Base-by-base conservation (phyloP, 2,113 vertebrate species). In the Pantherophis guttatus region DNA sequence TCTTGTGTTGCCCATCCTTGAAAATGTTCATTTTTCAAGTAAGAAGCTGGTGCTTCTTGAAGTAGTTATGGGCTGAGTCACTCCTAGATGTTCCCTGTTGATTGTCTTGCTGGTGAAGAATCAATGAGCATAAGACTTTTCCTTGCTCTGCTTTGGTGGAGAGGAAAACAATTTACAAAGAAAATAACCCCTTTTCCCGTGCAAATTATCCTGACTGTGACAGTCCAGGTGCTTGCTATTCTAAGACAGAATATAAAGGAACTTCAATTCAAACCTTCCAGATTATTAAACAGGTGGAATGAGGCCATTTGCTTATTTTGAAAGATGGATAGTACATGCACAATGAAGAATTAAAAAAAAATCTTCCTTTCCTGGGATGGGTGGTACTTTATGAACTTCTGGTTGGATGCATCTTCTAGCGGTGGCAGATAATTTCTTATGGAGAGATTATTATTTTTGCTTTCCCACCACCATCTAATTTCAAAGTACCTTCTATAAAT, bases 201-300 rank as follows among this genome's bases (percentile, higher is more conserved):
- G 95, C 96, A 95, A 97, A 97, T 97, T 97, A 95, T 95, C 96
- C 96, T 96, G 96, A 95, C 96, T 96, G 95, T 95, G 94, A 96
- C 95, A 91, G 95, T 93, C 93, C 5, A 8, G 93, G 94, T 92
- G 24, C 96, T 96, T 97, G 96, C 96, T 97, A 97, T 96, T 97
- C 92, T 95, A 93, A 93, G 94, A 94, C 95, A 95, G 95, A 95
- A 93, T 95, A 94, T 87, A 95, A 93, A 5, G 93, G 95, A 95
- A 92, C 39, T 55, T 90, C 58, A 44, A 93, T 93, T 65, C 70
- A 58, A 93, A 48, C 3, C 19, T 55, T 95, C 94, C 93, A 93
- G 94, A 95, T 95, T 94, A 23, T 95, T 97, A 97, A 97, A 94
- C 96, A 94, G 95, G 75, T 50, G 26, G 94, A 95, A 97, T 95